Evolutionary conservation across 2,113 vertebrate species (phyloP).

Genomic region (Gymnobelideus leadbeateri): DNA sequence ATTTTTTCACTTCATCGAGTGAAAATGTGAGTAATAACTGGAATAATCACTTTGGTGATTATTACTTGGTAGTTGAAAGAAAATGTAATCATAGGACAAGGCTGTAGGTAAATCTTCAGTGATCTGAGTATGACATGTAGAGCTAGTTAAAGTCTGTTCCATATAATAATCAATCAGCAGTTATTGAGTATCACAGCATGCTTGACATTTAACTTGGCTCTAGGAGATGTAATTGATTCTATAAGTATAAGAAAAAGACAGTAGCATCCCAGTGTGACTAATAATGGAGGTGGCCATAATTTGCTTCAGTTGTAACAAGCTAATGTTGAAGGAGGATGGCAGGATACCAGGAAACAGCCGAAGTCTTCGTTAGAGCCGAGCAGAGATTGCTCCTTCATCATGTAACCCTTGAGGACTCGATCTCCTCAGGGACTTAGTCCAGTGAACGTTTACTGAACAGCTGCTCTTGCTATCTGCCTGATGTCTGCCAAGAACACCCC

Average conservation of each 20-base stretch:
- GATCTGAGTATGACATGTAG: neutral
- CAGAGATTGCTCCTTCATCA: conserved; percentile 46
- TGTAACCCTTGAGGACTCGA: conserved; percentile 20
- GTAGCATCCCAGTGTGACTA: conserved; percentile 8
- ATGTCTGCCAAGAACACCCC: neutral
- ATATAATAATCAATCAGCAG: too few species aligned
- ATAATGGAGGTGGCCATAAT: neutral
- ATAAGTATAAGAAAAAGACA: neutral
- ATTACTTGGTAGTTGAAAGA: neutral
- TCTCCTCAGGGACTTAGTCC: neutral
- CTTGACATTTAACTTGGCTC: neutral
- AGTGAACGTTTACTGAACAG: neutral
- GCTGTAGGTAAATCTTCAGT: neutral
- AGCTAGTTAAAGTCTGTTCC: neutral
- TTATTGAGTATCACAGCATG: neutral
- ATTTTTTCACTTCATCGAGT: conserved; percentile 11
- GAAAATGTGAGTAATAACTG: neutral
- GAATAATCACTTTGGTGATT: neutral
- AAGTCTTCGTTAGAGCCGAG: conserved; percentile 51
- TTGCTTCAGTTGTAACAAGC: conserved; percentile 58
- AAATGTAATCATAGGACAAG: neutral
- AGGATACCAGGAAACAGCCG: conserved; percentile 56
- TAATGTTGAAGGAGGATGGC: conserved; percentile 64
- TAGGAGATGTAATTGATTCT: conserved; percentile 30
- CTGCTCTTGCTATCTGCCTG: neutral